Evolutionary conservation across 2,888 invertebrate species (phyloP).

Genomic region (Plemyria rubiginata): DNA sequence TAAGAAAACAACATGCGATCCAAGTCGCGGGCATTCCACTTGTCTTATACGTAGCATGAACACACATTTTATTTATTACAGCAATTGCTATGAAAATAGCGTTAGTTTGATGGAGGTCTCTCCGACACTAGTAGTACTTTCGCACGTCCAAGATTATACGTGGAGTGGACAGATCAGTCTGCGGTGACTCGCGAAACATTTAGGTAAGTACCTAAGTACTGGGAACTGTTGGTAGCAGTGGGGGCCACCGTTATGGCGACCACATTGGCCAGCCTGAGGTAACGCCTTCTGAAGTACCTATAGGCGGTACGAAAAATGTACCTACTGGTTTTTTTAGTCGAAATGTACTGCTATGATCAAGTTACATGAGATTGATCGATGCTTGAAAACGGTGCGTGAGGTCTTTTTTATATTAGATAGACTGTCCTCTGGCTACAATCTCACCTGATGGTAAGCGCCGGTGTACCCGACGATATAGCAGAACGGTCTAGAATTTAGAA

Average conservation of each 20-base stretch:
- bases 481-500: no score
- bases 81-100: background rate
- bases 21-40: background rate
- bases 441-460: no score
- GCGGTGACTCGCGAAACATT: slow-evolving; percentile 45
- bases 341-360: background rate
- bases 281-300: slow-evolving; percentile 52
- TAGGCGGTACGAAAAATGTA: slow-evolving; percentile 53
- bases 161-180: slow-evolving; percentile 24
- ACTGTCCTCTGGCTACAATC: no score
- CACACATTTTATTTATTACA: background rate
- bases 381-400: no score
- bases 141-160: slow-evolving; percentile 18
- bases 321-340: background rate
- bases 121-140: slow-evolving; percentile 3
- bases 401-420: no score
- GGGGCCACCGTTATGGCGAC: slow-evolving; percentile 52
- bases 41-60: background rate
- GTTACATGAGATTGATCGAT: background rate
- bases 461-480: no score
- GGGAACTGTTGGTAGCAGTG: slow-evolving; percentile 52
- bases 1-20: background rate
- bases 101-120: background rate
- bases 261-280: slow-evolving; percentile 51
- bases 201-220: slow-evolving; percentile 41